These are phyloP conservation scores for Selene dorsalis DNA, from an alignment of 2,797 vertebrate species.

Conservation along the genomic window DNA sequence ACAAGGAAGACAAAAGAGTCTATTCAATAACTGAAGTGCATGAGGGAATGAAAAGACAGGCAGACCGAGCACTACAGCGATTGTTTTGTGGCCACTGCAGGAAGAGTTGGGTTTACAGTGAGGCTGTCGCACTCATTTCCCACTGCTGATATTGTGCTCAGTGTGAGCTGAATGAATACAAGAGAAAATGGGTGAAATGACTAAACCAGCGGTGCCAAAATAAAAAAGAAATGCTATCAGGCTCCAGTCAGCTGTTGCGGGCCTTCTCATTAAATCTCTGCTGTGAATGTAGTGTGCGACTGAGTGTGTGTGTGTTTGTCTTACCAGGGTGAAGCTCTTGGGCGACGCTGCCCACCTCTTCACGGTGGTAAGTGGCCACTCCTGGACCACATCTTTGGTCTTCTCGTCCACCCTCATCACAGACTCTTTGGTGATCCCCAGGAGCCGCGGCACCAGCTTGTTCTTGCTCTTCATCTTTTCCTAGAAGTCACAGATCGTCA, in stretches of 20 bases:
- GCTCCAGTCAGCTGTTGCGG: neutral
- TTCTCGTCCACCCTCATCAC: constrained; percentile 99
- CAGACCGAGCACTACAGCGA: constrained; percentile 25
- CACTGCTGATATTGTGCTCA: neutral
- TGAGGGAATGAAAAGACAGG: constrained; percentile 24
- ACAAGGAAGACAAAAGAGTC: constrained; percentile 58
- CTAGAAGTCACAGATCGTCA: constrained; percentile 71
- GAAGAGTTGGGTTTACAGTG: constrained; percentile 17
- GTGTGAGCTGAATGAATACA: constrained; percentile 6
- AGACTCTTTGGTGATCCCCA: constrained; percentile 98
- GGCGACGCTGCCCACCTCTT: constrained; percentile 99
- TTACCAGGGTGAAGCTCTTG: constrained; percentile 99
- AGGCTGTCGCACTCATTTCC: constrained; percentile 28
- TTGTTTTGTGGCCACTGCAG: constrained; percentile 38
- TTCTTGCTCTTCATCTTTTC: constrained; percentile 99
- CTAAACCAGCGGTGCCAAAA: neutral
- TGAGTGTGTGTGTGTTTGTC: neutral
- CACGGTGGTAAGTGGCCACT: constrained; percentile 98
- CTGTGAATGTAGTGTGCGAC: neutral
- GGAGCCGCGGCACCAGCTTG: constrained; percentile 95
- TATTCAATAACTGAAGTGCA: constrained; percentile 56
- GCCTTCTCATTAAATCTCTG: neutral
- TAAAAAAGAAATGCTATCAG: neutral
- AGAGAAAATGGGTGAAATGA: neutral
- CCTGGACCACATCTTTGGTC: constrained; percentile 98